These are phyloP conservation scores for Neotoma lepida DNA, from an alignment of 2,113 vertebrate species.

Conservation along the genomic window DNA sequence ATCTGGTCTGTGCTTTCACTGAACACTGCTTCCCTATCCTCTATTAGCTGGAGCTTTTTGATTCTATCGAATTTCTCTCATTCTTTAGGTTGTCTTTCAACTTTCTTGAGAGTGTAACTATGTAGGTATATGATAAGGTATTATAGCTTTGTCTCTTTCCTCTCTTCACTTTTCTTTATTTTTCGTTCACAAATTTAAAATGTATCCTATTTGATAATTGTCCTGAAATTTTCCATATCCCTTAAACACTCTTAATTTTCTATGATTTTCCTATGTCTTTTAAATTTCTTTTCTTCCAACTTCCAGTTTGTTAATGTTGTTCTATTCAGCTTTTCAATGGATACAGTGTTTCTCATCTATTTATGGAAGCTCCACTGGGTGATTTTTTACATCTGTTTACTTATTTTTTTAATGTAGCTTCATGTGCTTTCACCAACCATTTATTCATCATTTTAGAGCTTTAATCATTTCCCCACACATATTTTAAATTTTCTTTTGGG, in stretches of 20 bases:
- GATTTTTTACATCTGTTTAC: constrained; percentile 28
- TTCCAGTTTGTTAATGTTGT: not conserved
- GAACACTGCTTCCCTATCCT: not conserved
- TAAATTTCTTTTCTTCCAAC: not conserved
- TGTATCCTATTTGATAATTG: not conserved
- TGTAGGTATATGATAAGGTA: not conserved
- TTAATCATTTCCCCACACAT: constrained; percentile 56
- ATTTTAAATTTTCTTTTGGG: constrained; percentile 2
- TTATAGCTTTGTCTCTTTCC: not conserved
- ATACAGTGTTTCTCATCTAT: not conserved
- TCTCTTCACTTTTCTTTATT: not conserved
- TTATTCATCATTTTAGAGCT: not conserved
- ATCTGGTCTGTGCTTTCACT: not conserved
- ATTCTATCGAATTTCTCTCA: not conserved
- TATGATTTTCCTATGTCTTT: not conserved
- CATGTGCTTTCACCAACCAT: not conserved
- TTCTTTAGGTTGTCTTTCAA: not conserved
- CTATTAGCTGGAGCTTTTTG: not conserved
- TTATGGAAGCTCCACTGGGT: not conserved
- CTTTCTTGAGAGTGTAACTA: not conserved
- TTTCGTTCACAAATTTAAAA: not conserved
- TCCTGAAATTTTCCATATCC: not conserved
- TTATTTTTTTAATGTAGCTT: constrained; percentile 2
- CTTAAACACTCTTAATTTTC: not conserved
- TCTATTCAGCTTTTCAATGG: not conserved